phyloP scores from a whole-genome alignment of 1,140 invertebrate species.

The Meloidogyne floridensis region DNA sequence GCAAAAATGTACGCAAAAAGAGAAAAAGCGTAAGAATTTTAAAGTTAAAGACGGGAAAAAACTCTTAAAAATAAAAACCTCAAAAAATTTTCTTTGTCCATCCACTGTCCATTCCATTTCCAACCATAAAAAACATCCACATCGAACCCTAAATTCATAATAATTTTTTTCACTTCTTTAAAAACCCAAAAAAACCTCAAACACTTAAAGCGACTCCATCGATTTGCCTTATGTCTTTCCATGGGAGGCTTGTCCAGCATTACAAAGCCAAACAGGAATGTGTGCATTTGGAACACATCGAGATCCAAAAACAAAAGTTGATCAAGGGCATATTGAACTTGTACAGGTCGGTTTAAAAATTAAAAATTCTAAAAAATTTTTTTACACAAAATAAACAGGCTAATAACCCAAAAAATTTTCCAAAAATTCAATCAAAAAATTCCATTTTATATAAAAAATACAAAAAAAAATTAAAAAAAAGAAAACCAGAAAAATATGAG shows the following conservation, averaged over 20 bases:
- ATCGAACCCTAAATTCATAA: no score
- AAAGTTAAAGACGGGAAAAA: no score
- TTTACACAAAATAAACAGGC: no score
- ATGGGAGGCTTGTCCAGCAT: conserved; percentile 45
- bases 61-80: no score
- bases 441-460: no score
- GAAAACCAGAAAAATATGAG: no score
- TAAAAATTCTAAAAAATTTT: no score
- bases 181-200: not conserved
- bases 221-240: conserved; percentile 44
- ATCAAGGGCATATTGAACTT: conserved; percentile 45
- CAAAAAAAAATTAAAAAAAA: no score
- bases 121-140: no score
- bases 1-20: conserved; percentile 44
- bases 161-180: not conserved
- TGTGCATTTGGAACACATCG: conserved; percentile 47
- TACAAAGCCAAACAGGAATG: conserved; percentile 49
- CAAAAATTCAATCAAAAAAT: no score
- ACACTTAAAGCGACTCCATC: conserved; percentile 11
- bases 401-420: not conserved
- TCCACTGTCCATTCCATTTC: no score
- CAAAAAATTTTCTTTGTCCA: no score
- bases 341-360: conserved; percentile 33
- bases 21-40: conserved; percentile 19
- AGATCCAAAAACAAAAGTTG: conserved; percentile 42